A percentile compares a stretch with the other conserved stretches of the same genome.
These are phyloP conservation scores for Syngnathus typhle DNA, from an alignment of 2,113 vertebrate genomes.

Conservation along the genomic window DNA sequence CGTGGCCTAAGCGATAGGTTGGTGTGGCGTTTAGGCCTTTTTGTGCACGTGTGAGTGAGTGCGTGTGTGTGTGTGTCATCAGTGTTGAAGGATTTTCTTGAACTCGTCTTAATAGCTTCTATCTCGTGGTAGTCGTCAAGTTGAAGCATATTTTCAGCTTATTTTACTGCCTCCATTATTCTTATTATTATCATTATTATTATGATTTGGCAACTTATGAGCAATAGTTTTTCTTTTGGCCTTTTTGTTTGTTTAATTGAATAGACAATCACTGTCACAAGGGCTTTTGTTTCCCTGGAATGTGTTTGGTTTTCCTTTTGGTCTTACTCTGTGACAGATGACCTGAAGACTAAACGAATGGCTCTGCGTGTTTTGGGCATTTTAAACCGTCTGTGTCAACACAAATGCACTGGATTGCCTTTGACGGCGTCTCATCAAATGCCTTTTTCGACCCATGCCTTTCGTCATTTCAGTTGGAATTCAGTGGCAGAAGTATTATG, in stretches of 20 bases:
- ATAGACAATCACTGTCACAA: conserved; percentile 78
- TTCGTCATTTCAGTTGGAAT: conserved; percentile 62
- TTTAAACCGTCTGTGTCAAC: conserved; percentile 66
- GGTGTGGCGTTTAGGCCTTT: conserved; percentile 29
- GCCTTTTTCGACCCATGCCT: conserved; percentile 72
- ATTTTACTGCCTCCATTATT: conserved; percentile 20
- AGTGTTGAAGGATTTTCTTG: conserved; percentile 11
- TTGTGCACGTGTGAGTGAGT: conserved; percentile 4
- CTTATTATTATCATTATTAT: conserved; percentile 2
- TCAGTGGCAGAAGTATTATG: conserved; percentile 35
- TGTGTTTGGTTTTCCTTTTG: conserved; percentile 49
- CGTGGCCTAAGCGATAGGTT: conserved; percentile 38
- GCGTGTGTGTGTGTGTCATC: not conserved
- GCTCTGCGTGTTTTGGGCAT: conserved; percentile 65
- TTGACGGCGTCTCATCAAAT: conserved; percentile 69
- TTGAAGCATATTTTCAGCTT: conserved; percentile 47
- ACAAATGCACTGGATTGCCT: conserved; percentile 69
- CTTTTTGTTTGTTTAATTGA: conserved; percentile 52
- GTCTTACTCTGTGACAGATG: conserved; percentile 37
- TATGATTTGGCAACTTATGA: conserved; percentile 63
- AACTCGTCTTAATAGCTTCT: conserved; percentile 27
- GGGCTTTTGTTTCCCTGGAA: conserved; percentile 75
- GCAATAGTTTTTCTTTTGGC: conserved; percentile 63
- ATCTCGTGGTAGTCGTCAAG: conserved; percentile 44
- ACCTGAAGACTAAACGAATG: conserved; percentile 65